Evolutionary conservation across 2,888 invertebrate species (phyloP).

Genomic region (Archips xylosteana): DNA sequence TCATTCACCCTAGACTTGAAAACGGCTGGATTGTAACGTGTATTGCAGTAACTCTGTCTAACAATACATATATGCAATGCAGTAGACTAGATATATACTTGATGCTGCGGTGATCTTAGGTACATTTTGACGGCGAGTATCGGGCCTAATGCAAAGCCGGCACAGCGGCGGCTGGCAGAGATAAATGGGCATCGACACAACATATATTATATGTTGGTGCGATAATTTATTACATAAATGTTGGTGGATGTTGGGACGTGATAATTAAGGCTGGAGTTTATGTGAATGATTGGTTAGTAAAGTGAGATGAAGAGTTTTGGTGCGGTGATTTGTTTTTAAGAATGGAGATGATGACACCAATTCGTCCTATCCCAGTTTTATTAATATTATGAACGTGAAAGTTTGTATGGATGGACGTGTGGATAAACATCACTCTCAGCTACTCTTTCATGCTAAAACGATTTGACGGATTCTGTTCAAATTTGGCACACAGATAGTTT

Average conservation of each 20-base stretch:
- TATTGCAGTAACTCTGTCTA: too few relatives aligned
- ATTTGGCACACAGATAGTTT: too few relatives aligned
- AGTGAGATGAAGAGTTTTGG: background rate
- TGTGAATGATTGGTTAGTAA: constrained; percentile 2
- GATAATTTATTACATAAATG: constrained; percentile 10
- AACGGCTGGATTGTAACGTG: too few relatives aligned
- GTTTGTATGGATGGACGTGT: too few relatives aligned
- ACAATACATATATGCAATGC: too few relatives aligned
- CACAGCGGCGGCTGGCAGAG: constrained; percentile 49
- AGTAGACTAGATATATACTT: background rate
- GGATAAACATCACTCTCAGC: too few relatives aligned
- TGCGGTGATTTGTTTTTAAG: background rate
- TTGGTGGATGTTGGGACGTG: constrained; percentile 9
- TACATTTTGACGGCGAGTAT: constrained; percentile 37
- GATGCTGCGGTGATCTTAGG: constrained; percentile 3
- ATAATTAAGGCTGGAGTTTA: constrained; percentile 9
- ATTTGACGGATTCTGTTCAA: too few relatives aligned
- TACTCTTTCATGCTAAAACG: too few relatives aligned
- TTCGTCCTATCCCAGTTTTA: too few relatives aligned
- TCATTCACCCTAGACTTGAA: too few relatives aligned
- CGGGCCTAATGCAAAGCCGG: constrained; percentile 48
- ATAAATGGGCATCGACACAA: constrained; percentile 46
- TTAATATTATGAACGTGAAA: too few relatives aligned
- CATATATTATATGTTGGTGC: constrained; percentile 16
- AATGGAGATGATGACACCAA: too few relatives aligned